A percentile compares a stretch with the other conserved stretches of the same genome.
Conservation (phyloP, 2,888 invertebrate species). For the Euproctis similis region DNA sequence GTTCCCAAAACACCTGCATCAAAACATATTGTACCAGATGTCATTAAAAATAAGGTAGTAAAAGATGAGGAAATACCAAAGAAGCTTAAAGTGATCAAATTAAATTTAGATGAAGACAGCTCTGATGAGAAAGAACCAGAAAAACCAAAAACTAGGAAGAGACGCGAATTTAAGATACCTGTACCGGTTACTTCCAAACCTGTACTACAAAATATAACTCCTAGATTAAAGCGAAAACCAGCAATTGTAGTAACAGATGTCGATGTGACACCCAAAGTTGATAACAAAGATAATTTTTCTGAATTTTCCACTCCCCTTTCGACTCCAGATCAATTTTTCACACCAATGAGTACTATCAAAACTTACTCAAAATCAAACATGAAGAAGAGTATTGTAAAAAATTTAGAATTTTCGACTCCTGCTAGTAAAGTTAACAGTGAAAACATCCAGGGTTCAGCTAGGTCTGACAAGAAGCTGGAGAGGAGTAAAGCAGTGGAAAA, state of each 20-base stretch:
- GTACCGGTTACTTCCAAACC: slow-evolving; percentile 38
- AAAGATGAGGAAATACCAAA: slow-evolving; percentile 50
- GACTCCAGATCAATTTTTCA: slow-evolving; percentile 49
- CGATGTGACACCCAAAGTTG: slow-evolving; percentile 4
- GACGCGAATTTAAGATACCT: slow-evolving; percentile 48
- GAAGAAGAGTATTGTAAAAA: slow-evolving; percentile 44
- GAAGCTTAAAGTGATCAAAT: slow-evolving; percentile 41
- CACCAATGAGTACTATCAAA: slow-evolving; percentile 45
- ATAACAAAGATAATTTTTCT: neutral
- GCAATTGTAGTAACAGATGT: slow-evolving; percentile 28
- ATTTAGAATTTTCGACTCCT: slow-evolving; percentile 51
- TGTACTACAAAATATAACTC: slow-evolving; percentile 43
- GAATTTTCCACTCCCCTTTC: slow-evolving; percentile 46
- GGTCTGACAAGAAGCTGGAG: slow-evolving; percentile 8
- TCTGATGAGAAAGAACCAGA: slow-evolving; percentile 27
- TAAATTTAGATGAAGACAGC: slow-evolving; percentile 41
- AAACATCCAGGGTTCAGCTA: slow-evolving; percentile 8
- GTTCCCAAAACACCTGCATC: slow-evolving; percentile 37
- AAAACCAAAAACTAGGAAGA: slow-evolving; percentile 20
- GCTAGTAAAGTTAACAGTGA: slow-evolving; percentile 8
- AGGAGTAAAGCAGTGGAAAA: slow-evolving; percentile 30
- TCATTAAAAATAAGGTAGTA: slow-evolving; percentile 26
- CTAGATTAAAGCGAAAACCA: slow-evolving; percentile 31
- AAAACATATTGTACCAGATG: slow-evolving; percentile 27
- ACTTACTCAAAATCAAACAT: slow-evolving; percentile 41